Evolutionary conservation across 1,140 invertebrate species (phyloP).

Genomic region (Colletes latitarsis): DNA sequence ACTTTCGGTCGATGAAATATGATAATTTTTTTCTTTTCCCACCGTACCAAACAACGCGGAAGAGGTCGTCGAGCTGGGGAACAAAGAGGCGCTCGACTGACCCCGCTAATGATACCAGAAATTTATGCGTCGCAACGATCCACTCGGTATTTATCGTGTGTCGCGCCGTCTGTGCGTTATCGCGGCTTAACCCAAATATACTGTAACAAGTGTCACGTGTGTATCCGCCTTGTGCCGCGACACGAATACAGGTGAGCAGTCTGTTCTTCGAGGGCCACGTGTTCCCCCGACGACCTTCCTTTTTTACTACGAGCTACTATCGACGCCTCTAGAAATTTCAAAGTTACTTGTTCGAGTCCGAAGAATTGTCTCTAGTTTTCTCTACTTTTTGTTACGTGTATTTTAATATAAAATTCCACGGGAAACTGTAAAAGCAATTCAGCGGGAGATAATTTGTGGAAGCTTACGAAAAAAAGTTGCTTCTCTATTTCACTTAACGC

Average conservation of each 20-base stretch:
- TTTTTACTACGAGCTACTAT: too few relatives aligned
- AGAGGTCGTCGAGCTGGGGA: not conserved
- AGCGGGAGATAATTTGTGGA: not conserved
- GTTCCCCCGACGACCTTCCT: too few relatives aligned
- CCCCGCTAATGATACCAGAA: constrained; percentile 49
- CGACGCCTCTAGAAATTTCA: too few relatives aligned
- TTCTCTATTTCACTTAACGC: constrained; percentile 14
- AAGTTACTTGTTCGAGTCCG: too few relatives aligned
- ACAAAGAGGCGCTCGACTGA: constrained; percentile 30
- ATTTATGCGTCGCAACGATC: constrained; percentile 48
- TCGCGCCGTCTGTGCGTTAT: constrained; percentile 35
- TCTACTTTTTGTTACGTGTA: too few relatives aligned
- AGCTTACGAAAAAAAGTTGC: not conserved
- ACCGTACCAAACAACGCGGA: not conserved
- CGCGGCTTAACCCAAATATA: constrained; percentile 54
- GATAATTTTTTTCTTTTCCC: not conserved
- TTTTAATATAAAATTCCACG: too few relatives aligned
- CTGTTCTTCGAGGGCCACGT: not conserved
- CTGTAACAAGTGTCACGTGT: constrained; percentile 30
- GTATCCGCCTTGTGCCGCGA: not conserved
- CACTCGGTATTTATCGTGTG: constrained; percentile 39
- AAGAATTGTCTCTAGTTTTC: too few relatives aligned
- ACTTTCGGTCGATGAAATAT: constrained; percentile 1
- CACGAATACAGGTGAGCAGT: not conserved
- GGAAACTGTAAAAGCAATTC: too few relatives aligned